Conservation (phyloP, 35 echinoderm and acorn worm genomes). For the Apostichopus parvimensis region DNA sequence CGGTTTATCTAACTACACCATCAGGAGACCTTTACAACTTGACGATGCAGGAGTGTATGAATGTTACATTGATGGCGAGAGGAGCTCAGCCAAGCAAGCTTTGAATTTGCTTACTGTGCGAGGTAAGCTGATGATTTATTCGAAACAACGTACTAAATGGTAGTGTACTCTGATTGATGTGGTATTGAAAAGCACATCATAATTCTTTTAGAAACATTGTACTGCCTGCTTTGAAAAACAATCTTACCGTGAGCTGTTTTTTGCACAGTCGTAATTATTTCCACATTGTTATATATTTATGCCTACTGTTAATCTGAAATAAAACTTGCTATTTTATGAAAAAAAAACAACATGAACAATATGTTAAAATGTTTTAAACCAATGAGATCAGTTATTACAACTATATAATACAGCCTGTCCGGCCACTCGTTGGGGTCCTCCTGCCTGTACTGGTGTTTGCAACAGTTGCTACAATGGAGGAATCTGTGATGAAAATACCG, state of each 20-base stretch:
- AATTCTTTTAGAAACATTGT: neutral
- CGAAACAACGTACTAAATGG: neutral
- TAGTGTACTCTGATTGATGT: neutral
- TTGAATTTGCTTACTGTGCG: neutral
- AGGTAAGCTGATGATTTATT: neutral
- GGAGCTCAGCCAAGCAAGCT: neutral
- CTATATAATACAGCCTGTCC: neutral
- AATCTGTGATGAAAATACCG: too few species aligned
- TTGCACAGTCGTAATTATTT: neutral
- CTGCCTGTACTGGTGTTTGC: neutral
- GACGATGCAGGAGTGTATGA: constrained; percentile 7
- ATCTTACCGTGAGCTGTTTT: neutral
- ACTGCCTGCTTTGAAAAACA: neutral
- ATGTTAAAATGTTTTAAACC: neutral
- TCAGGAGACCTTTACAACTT: neutral
- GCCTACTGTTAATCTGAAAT: neutral
- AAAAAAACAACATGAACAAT: neutral
- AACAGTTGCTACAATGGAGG: neutral
- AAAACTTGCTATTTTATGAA: neutral
- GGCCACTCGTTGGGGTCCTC: constrained; percentile 12
- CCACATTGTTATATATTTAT: neutral
- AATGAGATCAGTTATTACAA: neutral
- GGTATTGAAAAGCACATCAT: neutral
- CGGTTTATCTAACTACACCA: neutral
- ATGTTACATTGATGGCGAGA: neutral